These are phyloP conservation scores for Himalopsyche tibetana DNA, from an alignment of 2,888 invertebrate genomes.

Conservation along the genomic window DNA sequence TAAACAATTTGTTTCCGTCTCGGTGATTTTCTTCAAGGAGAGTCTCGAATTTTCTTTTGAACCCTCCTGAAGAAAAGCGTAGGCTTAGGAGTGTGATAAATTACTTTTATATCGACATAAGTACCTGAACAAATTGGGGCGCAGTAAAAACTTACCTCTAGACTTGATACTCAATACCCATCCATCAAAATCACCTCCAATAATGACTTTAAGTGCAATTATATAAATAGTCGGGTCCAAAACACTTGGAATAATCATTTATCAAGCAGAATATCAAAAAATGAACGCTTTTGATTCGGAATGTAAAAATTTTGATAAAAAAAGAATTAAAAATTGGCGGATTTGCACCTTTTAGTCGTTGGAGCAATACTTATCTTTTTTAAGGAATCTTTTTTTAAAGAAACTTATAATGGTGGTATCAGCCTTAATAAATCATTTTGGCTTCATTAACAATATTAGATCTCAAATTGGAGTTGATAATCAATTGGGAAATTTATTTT, in stretches of 20 bases:
- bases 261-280: not conserved
- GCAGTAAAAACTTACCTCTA: constrained; percentile 7
- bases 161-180: not conserved
- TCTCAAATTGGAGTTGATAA: no score
- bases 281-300: not conserved
- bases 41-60: constrained; percentile 17
- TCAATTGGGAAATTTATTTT: no score
- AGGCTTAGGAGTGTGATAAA: constrained; percentile 32
- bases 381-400: no score
- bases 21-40: constrained; percentile 18
- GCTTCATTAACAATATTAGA: no score
- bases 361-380: no score
- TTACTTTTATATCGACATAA: constrained; percentile 34
- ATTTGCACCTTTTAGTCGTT: no score
- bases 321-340: no score
- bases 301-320: no score
- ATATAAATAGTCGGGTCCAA: constrained; percentile 4
- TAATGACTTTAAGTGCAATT: constrained; percentile 25
- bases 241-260: constrained; percentile 1
- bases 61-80: constrained; percentile 20
- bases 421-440: no score
- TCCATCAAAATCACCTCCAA: constrained; percentile 30
- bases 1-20: constrained; percentile 29
- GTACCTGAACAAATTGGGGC: constrained; percentile 14
- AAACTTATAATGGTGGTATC: no score